Evolutionary conservation across 2,113 vertebrate genomes (phyloP), one percentile per base, ranked within the genome.

Genomic region (Solenodon paradoxus): DNA sequence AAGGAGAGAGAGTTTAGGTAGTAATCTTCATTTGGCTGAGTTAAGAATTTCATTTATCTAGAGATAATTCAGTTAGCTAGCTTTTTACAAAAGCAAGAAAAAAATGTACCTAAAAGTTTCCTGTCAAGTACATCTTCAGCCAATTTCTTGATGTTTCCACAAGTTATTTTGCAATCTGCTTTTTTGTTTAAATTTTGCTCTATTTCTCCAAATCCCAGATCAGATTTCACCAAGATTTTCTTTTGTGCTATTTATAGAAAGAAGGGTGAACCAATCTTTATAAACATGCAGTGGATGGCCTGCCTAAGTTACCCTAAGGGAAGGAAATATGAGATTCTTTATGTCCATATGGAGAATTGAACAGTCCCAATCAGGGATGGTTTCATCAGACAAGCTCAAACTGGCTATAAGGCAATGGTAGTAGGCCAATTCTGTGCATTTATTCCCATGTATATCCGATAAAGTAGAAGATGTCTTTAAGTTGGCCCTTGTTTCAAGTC

Each of bases 241-340:
- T 81, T 72, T 66, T 47, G 26, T 87, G 7, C 42, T 90, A 80
- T 87, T 95, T 96, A 74, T 84, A 79, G 55, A 94, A 90, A 92
- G 45, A 90, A 57, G 32, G 9, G 49, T 68, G 69, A 96, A 87
- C 9, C 17, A 82, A 92, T 20, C 17, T 87, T 86, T 83, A 49
- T 45, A 87, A 94, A 87, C 42, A 81, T 89, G 77, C 42, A 53
- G 47, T 77, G 28, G 79, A 45, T 35, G 72, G 49, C 42, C 79
- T 53, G 26, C 17, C 66, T 75, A 51, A 30, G 17, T 32, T 79
- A 88, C 42, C 35, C 55, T 42, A n/a, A 87, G 32, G 63, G 12
- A 13, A 74, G 84, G 57, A 82, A 92, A 79, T 9, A 63, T 3
- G 40, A 78, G 55, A 83, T 61, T 72, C 13, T 92, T 78, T 92